Percentiles rank a stretch among this genome's conserved stretches.
Conservation (phyloP, 2,113 vertebrate genomes). For the Passer montanus region DNA sequence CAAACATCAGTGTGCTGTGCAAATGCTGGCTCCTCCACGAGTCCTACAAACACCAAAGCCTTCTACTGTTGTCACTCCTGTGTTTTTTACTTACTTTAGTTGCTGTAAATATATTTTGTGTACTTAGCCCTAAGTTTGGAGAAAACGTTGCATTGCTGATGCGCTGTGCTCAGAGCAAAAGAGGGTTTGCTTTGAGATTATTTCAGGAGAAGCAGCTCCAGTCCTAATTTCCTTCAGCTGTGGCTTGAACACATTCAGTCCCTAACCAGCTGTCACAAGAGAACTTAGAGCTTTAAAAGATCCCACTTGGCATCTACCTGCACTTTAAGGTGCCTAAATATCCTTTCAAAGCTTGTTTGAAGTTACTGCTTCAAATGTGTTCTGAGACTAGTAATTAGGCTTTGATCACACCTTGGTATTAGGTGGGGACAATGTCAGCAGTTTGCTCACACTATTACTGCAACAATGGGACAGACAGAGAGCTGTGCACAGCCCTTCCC, state of each 20-base stretch:
- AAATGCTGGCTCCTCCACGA: background rate
- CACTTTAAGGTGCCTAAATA: background rate
- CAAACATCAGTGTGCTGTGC: slow-evolving; percentile 1
- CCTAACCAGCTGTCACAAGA: background rate
- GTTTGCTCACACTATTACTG: slow-evolving; percentile 1
- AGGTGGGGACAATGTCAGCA: background rate
- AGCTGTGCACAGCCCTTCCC: background rate
- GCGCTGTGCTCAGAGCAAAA: background rate
- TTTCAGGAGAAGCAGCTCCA: background rate
- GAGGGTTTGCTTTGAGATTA: background rate
- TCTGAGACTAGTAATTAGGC: background rate
- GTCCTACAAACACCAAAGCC: background rate
- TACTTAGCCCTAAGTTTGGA: background rate
- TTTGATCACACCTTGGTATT: background rate
- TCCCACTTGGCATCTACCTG: background rate
- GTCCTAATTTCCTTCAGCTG: background rate
- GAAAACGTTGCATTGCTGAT: background rate
- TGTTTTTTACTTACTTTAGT: background rate
- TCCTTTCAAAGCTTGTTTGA: background rate
- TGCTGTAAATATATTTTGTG: background rate
- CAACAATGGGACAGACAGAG: background rate
- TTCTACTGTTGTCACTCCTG: background rate
- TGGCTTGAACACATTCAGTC: background rate
- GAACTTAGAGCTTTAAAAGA: background rate
- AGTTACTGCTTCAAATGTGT: background rate